phyloP scores from a whole-genome alignment of 2,888 invertebrate species.

The Netelia melanura region DNA sequence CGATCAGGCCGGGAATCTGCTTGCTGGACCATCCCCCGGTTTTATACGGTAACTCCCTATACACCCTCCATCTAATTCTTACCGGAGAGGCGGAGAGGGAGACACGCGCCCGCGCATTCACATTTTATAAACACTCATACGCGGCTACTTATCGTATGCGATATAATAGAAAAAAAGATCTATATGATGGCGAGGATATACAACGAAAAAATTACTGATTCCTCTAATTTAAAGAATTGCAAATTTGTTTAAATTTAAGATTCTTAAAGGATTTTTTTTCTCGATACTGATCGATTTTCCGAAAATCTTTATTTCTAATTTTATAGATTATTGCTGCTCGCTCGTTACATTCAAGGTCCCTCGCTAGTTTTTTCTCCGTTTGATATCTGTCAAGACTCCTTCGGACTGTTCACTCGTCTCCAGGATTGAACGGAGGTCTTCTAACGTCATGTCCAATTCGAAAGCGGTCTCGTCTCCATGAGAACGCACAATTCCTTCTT shows the following conservation, averaged over 20 bases:
- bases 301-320: not conserved
- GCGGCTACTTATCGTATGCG: not conserved
- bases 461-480: conserved; percentile 72
- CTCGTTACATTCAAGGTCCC: not conserved
- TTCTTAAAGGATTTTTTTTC: not conserved
- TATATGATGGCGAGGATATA: not conserved
- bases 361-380: conserved; percentile 1
- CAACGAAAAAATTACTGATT: not conserved
- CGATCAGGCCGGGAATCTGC: conserved; percentile 83
- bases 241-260: not conserved
- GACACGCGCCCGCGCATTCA: not conserved
- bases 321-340: not conserved
- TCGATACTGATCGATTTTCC: not conserved
- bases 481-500: conserved; percentile 31
- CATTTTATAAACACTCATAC: not conserved
- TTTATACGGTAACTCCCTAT: conserved; percentile 65
- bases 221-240: not conserved
- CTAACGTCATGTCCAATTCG: conserved; percentile 76
- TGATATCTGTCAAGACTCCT: not conserved
- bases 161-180: not conserved
- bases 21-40: conserved; percentile 82
- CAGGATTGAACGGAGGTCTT: conserved; percentile 70
- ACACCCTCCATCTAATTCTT: not conserved
- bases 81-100: not conserved
- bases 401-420: conserved; percentile 10